Evolutionary conservation across 1,140 invertebrate genomes (phyloP).

Genomic region (Oreohelix idahoensis): DNA sequence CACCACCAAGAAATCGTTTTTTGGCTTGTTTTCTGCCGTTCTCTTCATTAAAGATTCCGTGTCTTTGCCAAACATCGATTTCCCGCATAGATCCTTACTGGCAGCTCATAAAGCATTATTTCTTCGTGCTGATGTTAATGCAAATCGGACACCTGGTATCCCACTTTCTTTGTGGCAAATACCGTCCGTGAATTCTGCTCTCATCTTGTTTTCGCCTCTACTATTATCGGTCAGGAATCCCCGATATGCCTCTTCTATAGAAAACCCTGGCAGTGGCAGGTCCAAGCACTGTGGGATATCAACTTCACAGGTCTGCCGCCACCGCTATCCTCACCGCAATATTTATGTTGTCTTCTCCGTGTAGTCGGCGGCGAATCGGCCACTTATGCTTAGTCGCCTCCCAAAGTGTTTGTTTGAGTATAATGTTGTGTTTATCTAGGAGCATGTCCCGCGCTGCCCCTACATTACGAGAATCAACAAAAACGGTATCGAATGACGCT

Average conservation of each 20-base stretch:
- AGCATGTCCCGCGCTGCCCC: background rate
- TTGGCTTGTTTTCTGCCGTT: too few relatives aligned
- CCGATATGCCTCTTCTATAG: background rate
- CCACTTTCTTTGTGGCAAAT: background rate
- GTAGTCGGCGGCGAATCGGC: background rate
- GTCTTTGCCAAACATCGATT: too few relatives aligned
- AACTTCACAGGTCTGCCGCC: background rate
- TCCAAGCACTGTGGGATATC: background rate
- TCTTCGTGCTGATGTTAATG: background rate
- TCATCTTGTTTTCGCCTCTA: background rate
- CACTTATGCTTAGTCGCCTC: background rate
- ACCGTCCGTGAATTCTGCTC: background rate
- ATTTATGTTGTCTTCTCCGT: background rate
- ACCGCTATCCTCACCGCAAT: background rate
- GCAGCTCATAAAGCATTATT: too few relatives aligned
- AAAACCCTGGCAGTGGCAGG: background rate
- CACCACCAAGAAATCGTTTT: too few relatives aligned
- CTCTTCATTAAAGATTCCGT: too few relatives aligned
- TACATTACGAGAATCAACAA: conserved; percentile 12
- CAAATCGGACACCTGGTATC: background rate
- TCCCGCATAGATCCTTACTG: too few relatives aligned
- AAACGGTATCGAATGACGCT: background rate
- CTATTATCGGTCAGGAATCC: background rate
- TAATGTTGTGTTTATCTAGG: background rate
- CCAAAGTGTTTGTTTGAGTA: background rate